These are phyloP conservation scores for Glareola pratincola DNA, from an alignment of 2,113 vertebrate species.

Conservation along the genomic window DNA sequence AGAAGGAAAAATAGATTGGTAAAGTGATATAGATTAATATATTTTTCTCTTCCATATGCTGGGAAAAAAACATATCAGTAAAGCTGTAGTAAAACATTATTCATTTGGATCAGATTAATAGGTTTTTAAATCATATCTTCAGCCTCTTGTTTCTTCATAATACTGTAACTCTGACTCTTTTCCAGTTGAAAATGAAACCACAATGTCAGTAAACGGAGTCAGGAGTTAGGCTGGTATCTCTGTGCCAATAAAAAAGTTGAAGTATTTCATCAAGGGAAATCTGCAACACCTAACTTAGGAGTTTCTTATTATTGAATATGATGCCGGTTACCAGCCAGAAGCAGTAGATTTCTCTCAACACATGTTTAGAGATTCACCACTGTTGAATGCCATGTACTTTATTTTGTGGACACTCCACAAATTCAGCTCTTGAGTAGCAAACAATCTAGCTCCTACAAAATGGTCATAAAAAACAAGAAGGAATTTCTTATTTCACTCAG, in stretches of 20 bases:
- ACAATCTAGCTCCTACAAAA: neutral
- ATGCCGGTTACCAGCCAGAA: neutral
- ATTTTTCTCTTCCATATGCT: neutral
- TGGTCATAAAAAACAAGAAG: neutral
- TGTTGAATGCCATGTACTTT: neutral
- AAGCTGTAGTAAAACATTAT: neutral
- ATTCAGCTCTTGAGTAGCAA: neutral
- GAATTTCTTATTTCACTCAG: neutral
- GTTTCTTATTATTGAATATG: neutral
- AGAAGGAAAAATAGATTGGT: neutral
- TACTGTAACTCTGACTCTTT: neutral
- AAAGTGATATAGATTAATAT: neutral
- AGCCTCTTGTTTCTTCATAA: neutral
- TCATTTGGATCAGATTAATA: neutral
- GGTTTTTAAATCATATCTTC: neutral
- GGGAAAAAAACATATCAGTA: neutral
- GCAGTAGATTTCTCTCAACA: neutral
- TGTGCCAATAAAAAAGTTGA: neutral
- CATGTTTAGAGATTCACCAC: neutral
- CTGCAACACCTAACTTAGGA: neutral
- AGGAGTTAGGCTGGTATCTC: neutral
- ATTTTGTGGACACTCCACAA: neutral
- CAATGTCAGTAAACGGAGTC: neutral
- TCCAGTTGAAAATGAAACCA: neutral
- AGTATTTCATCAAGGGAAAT: neutral